Evolutionary conservation across 1,140 invertebrate species (phyloP), one percentile per base, ranked within the genome.

Genomic region (Drosophila burlai): DNA sequence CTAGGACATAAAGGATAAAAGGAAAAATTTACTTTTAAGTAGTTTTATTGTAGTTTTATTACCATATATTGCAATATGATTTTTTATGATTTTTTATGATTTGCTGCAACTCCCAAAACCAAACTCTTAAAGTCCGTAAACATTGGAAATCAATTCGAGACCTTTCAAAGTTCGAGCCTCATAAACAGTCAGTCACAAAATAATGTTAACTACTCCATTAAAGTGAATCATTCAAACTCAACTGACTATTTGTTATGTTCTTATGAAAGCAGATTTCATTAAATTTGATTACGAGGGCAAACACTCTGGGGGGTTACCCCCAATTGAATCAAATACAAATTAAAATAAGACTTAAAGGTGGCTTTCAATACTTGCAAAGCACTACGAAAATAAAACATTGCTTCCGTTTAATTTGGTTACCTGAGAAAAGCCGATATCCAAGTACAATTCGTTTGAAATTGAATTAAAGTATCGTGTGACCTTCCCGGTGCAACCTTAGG

Each of bases 391-490:
- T 52, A 52, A n/a, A 73, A 58, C 45, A 16, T 50, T 38, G 38
- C 67, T 72, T 73, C 42, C 52, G 43, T 67, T 54, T 71, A 61
- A 77, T 62, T 50, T 50, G 36, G 24, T 60, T 79, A 57, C 38
- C 55, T 45, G 36, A 36, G 52, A 52, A 80, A 50, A 65, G 47
- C 66, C 13, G 29, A 54, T 64, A 52, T 24, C 81, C 55, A 81
- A 87, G 85, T 87, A 87, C 84, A 78, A 81, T 87, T 87, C 81
- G 77, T 84, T 79, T 80, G 75, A 89, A 86, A 87, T 86, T 87
- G 65, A 87, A 83, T 87, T 87, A 87, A 83, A 83, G 47, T 57
- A 54, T 63, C 72, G 71, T 68, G 68, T 66, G 67, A 87, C 85
- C 84, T 89, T 83, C 49, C 47, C 16, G 29, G 34, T 71, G 76